Base-by-base conservation (phyloP, 2,888 invertebrate species). In the Polia nebulosa region DNA sequence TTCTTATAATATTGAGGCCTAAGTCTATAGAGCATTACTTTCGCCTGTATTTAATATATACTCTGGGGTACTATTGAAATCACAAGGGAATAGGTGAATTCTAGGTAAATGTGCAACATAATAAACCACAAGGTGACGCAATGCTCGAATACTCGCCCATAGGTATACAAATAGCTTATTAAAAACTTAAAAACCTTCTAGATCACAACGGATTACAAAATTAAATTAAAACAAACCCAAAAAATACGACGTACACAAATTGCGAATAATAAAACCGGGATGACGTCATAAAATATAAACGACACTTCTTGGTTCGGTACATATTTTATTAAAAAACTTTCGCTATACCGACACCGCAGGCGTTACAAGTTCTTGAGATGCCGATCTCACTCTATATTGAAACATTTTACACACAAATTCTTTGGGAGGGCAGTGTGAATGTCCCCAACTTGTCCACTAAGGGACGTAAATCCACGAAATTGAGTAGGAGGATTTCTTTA, bases 361-460 rank as follows among this genome's bases (percentile, higher is more conserved):
- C 81, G 79, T 72, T 73, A 73, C 78, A 83, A 83, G 76, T 78
- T 80, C 60, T 70, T 67, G 61, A 69, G 76, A 77, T 73, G 69
- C 61, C 89, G 87, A 90, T 91, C 88, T 88, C 78, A 84, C 84
- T 88, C 83, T 90, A 90, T 93, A 91, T 92, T 92, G 91, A 91
- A 90, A 89, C 87, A 90, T 89, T 90, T 90, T 87, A 84, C 84
- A 87, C 86, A 85, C 84, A 84, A 81, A 87, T 87, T 88, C 84
- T 83, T 81, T 39, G 60, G 36, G 32, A 62, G 61, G 66, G 39
- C 71, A 69, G 58, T 74, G 70, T 56, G 32, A 78, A 78, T 63
- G 70, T 60, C 47, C 20, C 53, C 39, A 75, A 66, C 66, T 61
- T 75, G 72, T 70, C 56, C 67, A 69, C 52, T 59, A 56, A 74